Base-by-base conservation (phyloP, 2,888 invertebrate genomes). In the Pseudococcus jackbeardsleyi region DNA sequence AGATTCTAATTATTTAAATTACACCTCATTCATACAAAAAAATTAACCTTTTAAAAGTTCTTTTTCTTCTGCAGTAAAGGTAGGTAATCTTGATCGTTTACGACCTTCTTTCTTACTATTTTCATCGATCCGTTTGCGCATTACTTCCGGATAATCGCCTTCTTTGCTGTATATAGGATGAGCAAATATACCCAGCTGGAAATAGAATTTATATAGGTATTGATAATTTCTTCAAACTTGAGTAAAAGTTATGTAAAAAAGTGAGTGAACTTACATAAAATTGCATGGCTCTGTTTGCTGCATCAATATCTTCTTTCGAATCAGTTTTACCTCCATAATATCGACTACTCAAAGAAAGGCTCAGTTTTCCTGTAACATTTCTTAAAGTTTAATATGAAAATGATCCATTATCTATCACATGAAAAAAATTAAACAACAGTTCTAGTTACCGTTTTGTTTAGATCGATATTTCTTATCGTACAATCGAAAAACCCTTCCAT, bases 401-500 rank as follows among this genome's bases (percentile, higher is more conserved):
- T 54, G 54, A 17, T 54, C 4, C 12, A 5, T 54, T 54, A 50
- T 50, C 12, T 46, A 1, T 54, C n/a, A n/a, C 17, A 4, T 54
- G n/a, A 50, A 12, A 2, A 33, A 39, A 79, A 17, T 15, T 0
- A 42, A 12, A 22, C 5, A 9, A 1, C 33, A 54, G 15, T 64
- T 2, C 5, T 89, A 39, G 89, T 84, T 91, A 93, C 94, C 93
- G 91, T 93, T 92, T 90, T 94, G 93, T 68, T 89, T 90, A 0
- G 91, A 90, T 89, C 92, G 92, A 90, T 93, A 95, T 90, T 93
- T 92, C 64, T 92, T 91, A 88, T 94, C 92, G 90, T 95, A 95
- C 64, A 95, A 90, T 85, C 93, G 92, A 90, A 94, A 96, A 0
- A 93, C 94, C 88, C 92, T 92, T 0, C 94, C 94, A 91, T 96